Conservation (phyloP, 37 sponge, comb jelly and placozoan species). For the Trichoplax adhaerens region DNA sequence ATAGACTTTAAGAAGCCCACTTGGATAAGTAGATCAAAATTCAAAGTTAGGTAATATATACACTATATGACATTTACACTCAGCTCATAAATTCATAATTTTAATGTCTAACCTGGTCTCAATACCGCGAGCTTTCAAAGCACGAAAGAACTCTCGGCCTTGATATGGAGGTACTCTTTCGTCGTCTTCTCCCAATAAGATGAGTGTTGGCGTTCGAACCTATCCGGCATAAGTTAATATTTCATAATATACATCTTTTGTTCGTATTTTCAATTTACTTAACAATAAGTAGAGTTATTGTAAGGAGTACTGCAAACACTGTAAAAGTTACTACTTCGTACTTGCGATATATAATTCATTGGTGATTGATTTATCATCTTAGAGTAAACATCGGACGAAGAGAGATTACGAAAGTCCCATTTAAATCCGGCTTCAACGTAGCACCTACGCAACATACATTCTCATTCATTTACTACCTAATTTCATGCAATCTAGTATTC, state of each 20-base stretch:
- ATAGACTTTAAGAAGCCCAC: not conserved
- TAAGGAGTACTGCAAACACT: not conserved
- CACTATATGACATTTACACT: no score
- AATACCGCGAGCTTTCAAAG: conserved; percentile 38
- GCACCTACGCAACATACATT: conserved; percentile 14
- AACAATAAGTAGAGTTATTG: not conserved
- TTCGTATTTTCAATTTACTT: conserved; percentile 11
- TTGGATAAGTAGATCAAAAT: not conserved
- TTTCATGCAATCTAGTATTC: no score
- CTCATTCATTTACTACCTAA: no score
- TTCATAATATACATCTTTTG: conserved; percentile 1
- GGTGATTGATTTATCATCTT: conserved; percentile 56
- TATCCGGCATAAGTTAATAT: not conserved
- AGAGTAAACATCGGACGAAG: conserved; percentile 19
- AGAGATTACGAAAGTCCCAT: conserved; percentile 19
- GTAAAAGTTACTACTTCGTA: conserved; percentile 7
- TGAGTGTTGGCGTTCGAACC: conserved; percentile 35
- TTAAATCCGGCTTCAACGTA: conserved; percentile 43
- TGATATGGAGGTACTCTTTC: conserved; percentile 38
- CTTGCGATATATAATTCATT: conserved; percentile 12
- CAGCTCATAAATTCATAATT: no score
- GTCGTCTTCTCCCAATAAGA: conserved; percentile 39
- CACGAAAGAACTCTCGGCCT: conserved; percentile 26
- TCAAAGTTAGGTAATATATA: not conserved
- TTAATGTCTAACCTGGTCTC: conserved; percentile 21